phyloP scores from a whole-genome alignment of 1,140 invertebrate species.

The Eubasilissa regina region DNA sequence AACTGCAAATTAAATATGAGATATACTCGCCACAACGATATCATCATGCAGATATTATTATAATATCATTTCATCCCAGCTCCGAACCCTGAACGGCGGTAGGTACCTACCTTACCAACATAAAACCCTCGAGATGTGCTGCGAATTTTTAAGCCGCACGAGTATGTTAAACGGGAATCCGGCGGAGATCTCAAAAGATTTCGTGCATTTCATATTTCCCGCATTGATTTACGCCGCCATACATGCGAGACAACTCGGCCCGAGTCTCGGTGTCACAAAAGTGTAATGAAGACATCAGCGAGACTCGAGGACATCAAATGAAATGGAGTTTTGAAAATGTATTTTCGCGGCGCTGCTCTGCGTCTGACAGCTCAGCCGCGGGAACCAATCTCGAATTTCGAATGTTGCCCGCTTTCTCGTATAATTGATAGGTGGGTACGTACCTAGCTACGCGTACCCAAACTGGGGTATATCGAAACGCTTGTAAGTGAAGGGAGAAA shows the following conservation, averaged over 20 bases:
- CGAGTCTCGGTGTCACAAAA: not conserved
- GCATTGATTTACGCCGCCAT: slow-evolving; percentile 32
- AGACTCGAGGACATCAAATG: not conserved
- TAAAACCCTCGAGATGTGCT: not conserved
- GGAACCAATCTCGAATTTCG: slow-evolving; percentile 33
- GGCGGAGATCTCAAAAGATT: not conserved
- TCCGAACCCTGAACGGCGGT: too few relatives aligned
- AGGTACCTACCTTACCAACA: not conserved
- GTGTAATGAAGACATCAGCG: slow-evolving; percentile 5
- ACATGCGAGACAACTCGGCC: not conserved
- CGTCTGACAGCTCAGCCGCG: slow-evolving; percentile 28
- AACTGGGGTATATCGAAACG: too few relatives aligned
- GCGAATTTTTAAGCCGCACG: slow-evolving; percentile 5
- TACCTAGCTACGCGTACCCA: not conserved
- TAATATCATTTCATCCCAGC: too few relatives aligned
- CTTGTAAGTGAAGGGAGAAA: too few relatives aligned
- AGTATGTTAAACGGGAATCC: slow-evolving; percentile 25
- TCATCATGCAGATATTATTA: too few relatives aligned
- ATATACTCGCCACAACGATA: too few relatives aligned
- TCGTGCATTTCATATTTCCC: slow-evolving; percentile 12
- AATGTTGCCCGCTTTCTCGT: slow-evolving; percentile 23
- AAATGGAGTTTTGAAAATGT: slow-evolving; percentile 30
- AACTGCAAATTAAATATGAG: too few relatives aligned
- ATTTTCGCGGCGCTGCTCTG: slow-evolving; percentile 16
- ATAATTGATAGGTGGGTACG: not conserved